Percentiles rank a stretch among this genome's conserved stretches.
phyloP scores from a whole-genome alignment of 2,797 vertebrate genomes.

The Kryptopterus vitreolus region DNA sequence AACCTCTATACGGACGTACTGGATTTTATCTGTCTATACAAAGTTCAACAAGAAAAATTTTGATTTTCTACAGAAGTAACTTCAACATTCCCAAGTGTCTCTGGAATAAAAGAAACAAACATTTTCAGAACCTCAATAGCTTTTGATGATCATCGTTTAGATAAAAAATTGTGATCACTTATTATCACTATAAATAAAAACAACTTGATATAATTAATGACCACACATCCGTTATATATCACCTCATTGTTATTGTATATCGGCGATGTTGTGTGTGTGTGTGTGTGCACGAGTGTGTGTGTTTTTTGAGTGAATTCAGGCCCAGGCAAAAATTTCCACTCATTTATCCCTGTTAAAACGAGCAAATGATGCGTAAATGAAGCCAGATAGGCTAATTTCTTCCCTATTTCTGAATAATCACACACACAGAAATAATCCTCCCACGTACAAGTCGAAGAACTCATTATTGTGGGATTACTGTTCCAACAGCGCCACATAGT shows the following conservation, averaged over 20 bases:
- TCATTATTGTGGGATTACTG: constrained; percentile 12
- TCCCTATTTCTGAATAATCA: constrained; percentile 32
- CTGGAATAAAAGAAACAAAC: neutral
- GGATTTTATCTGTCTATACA: neutral
- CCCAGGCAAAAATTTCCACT: constrained; percentile 31
- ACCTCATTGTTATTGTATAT: neutral
- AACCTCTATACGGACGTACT: neutral
- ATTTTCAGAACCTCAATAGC: neutral
- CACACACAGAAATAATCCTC: constrained; percentile 22
- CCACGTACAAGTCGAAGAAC: neutral
- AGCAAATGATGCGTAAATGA: constrained; percentile 40
- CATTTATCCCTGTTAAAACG: constrained; percentile 46
- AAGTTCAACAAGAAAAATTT: neutral
- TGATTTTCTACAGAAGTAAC: no score
- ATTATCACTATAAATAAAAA: neutral
- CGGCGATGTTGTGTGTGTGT: constrained; percentile 21
- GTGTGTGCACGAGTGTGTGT: neutral
- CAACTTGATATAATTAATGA: neutral
- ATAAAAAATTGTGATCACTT: neutral
- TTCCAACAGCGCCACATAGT: constrained; percentile 44
- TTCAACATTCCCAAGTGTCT: neutral
- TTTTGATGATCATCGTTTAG: neutral
- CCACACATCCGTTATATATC: neutral
- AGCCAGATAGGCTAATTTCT: constrained; percentile 45
- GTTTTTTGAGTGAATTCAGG: constrained; percentile 24